A percentile compares a stretch with the other conserved stretches of the same genome.
Evolutionary conservation across 2,113 vertebrate species (phyloP).

Genomic region (Anthoscopus minutus): DNA sequence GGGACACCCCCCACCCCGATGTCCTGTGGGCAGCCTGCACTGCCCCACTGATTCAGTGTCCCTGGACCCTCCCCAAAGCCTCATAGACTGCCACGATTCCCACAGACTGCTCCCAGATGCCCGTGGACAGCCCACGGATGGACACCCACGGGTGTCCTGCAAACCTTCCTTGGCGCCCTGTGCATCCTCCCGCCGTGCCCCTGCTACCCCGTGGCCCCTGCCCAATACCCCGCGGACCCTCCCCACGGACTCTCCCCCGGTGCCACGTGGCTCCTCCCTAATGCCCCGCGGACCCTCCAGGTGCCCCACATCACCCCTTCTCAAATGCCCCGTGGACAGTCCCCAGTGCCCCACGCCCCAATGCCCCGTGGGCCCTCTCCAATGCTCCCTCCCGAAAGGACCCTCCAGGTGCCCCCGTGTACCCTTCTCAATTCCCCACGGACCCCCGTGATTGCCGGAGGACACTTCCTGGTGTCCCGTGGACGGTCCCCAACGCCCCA

Average conservation of each 20-base stretch:
- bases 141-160: neutral
- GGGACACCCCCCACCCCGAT: accelerated
- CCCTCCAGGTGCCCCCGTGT: neutral
- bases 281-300: neutral
- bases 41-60: neutral
- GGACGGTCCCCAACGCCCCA: neutral
- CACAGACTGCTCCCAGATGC: neutral
- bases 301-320: neutral
- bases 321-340: neutral
- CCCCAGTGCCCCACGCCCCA: neutral
- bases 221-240: neutral
- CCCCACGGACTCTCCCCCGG: no score
- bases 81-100: neutral
- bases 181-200: neutral
- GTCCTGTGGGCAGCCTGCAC: neutral
- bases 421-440: neutral
- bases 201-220: neutral
- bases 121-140: no score
- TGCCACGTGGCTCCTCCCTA: neutral
- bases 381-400: neutral
- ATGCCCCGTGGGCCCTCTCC: neutral
- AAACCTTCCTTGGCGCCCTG: accelerated
- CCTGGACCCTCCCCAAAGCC: neutral
- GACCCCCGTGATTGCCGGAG: neutral
- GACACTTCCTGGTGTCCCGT: neutral